Evolutionary conservation across 2,888 invertebrate species (phyloP).

Genomic region (Pseudoips prasinana): DNA sequence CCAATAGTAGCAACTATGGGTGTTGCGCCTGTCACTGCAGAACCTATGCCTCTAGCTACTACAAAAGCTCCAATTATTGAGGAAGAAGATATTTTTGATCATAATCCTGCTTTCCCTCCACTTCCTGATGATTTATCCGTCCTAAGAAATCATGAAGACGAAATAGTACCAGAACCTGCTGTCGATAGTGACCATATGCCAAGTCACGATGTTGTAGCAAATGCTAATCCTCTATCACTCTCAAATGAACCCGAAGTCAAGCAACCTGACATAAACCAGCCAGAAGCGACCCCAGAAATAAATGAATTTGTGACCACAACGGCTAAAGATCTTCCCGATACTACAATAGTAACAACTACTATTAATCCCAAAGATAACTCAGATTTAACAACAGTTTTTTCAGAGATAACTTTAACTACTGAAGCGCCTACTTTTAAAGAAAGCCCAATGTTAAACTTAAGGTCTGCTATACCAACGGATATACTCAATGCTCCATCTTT

Average conservation of each 20-base stretch:
- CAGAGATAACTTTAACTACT: conserved; percentile 34
- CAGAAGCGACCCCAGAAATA: conserved; percentile 5
- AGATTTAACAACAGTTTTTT: conserved; percentile 5
- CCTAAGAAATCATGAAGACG: conserved; percentile 65
- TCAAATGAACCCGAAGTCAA: conserved; percentile 38
- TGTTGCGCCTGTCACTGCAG: conserved; percentile 35
- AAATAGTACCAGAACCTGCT: conserved; percentile 57
- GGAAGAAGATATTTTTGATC: conserved; percentile 69
- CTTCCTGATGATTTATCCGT: conserved; percentile 71
- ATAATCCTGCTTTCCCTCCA: conserved; percentile 74
- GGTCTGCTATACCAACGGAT: conserved; percentile 67
- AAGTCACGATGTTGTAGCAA: conserved; percentile 45
- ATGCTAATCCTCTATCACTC: conserved; percentile 31
- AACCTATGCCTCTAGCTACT: conserved; percentile 38
- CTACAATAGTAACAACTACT: conserved; percentile 34
- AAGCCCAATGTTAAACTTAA: conserved; percentile 59
- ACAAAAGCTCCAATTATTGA: conserved; percentile 60
- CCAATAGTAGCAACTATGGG: conserved; percentile 55
- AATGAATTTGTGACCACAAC: conserved; percentile 40
- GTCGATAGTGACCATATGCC: conserved; percentile 44
- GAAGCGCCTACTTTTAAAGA: conserved; percentile 42
- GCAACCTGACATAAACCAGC: conserved; percentile 8
- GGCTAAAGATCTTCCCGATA: conserved; percentile 35
- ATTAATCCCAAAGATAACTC: conserved; percentile 34
- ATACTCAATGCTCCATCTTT: conserved; percentile 53